Percentiles rank a stretch among this genome's conserved stretches.
These are phyloP conservation scores for Cataglyphis livida DNA, from an alignment of 2,888 invertebrate genomes.

Conservation along the genomic window DNA sequence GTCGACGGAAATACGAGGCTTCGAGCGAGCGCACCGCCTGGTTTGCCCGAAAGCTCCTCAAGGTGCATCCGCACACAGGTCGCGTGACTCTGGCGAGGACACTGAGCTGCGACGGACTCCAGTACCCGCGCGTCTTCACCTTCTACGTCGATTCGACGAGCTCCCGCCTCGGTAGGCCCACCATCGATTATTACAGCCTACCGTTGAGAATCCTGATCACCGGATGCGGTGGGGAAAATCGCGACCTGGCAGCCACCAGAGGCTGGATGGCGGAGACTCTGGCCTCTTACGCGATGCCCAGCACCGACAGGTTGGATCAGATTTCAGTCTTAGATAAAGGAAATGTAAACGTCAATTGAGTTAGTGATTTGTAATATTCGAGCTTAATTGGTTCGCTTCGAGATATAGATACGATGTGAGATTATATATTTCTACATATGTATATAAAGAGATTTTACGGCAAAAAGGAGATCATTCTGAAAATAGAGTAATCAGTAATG, in stretches of 20 bases:
- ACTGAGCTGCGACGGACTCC: constrained; percentile 92
- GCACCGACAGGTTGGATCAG: constrained; percentile 88
- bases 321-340: background rate
- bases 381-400: background rate
- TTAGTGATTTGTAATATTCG: constrained; percentile 2
- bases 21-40: constrained; percentile 93
- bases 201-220: constrained; percentile 92
- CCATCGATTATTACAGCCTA: constrained; percentile 94
- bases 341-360: background rate
- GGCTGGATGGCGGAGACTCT: constrained; percentile 95
- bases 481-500: background rate
- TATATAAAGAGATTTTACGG: background rate
- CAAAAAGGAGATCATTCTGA: background rate
- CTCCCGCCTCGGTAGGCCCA: constrained; percentile 89
- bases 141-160: constrained; percentile 95
- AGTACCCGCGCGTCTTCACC: constrained; percentile 94
- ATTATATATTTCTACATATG: background rate
- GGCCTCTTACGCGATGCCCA: constrained; percentile 95
- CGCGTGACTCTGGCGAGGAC: constrained; percentile 91
- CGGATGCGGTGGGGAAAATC: constrained; percentile 90
- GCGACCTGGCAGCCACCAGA: constrained; percentile 90
- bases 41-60: constrained; percentile 92
- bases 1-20: constrained; percentile 92
- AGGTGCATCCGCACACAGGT: constrained; percentile 91
- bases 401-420: background rate